Evolutionary conservation across 2,888 invertebrate species (phyloP).

Genomic region (Tromatobia lineatoria): DNA sequence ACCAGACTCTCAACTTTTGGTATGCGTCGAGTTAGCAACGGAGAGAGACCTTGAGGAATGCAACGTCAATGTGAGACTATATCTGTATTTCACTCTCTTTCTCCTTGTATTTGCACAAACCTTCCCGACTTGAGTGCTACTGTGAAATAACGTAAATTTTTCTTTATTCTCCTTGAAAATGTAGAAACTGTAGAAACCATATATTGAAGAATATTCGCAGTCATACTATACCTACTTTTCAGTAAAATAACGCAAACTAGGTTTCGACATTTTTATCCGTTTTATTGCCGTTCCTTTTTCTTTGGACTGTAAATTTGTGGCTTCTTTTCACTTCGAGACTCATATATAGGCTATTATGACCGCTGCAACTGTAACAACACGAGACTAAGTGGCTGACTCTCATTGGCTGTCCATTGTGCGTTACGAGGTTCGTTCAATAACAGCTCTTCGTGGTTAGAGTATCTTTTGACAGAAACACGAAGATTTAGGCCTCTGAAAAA

Average conservation of each 20-base stretch:
- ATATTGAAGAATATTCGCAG: background rate
- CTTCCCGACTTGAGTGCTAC: no score
- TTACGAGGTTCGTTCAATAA: background rate
- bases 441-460: background rate
- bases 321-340: conserved; percentile 34
- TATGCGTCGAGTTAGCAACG: conserved; percentile 46
- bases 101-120: no score
- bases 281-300: background rate
- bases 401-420: background rate
- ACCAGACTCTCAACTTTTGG: conserved; percentile 76
- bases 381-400: background rate
- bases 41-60: no score
- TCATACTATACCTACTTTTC: background rate
- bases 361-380: conserved; percentile 35
- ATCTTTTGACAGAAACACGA: background rate
- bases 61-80: no score
- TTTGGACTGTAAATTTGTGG: conserved; percentile 44
- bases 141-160: background rate
- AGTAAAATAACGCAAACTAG: background rate
- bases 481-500: background rate
- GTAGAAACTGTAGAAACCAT: background rate
- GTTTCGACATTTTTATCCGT: background rate
- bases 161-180: background rate
- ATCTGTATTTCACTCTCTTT: no score
- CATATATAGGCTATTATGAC: conserved; percentile 29